Percentiles rank a stretch among this genome's conserved stretches.
Conservation (phyloP, 2,888 invertebrate genomes). For the Ophraella communa region DNA sequence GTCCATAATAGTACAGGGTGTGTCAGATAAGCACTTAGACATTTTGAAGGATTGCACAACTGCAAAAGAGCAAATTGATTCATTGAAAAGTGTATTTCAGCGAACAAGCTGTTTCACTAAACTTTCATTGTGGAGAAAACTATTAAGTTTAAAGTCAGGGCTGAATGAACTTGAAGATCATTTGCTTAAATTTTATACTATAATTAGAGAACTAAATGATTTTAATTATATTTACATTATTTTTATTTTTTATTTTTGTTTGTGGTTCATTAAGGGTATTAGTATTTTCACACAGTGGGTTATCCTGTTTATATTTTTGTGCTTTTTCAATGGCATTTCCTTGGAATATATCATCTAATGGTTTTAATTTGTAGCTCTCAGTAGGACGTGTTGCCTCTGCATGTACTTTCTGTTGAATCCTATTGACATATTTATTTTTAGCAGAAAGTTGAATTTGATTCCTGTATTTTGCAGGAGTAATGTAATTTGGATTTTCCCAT, state of each 20-base stretch:
- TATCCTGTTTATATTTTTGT: constrained; percentile 42
- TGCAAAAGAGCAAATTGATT: too few species aligned
- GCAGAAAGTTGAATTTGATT: constrained; percentile 61
- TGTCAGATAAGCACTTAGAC: too few species aligned
- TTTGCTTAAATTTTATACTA: too few species aligned
- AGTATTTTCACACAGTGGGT: background rate
- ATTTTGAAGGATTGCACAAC: too few species aligned
- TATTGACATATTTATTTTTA: constrained; percentile 72
- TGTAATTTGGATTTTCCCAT: constrained; percentile 92
- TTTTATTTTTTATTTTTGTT: background rate
- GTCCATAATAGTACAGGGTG: too few species aligned
- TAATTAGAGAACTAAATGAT: too few species aligned
- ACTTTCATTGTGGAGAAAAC: too few species aligned
- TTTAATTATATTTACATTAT: background rate
- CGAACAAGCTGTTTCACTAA: too few species aligned
- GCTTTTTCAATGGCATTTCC: constrained; percentile 70
- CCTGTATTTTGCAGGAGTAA: constrained; percentile 87
- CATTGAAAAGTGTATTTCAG: too few species aligned
- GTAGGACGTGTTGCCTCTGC: constrained; percentile 76
- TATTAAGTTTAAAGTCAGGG: too few species aligned
- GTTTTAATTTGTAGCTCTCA: constrained; percentile 75
- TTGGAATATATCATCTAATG: constrained; percentile 75
- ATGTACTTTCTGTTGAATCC: constrained; percentile 80
- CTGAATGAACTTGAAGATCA: too few species aligned
- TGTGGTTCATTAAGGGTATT: background rate